Evolutionary conservation across 2,113 vertebrate species (phyloP), one percentile per base, ranked within the genome.

Genomic region (Tyto alba): DNA sequence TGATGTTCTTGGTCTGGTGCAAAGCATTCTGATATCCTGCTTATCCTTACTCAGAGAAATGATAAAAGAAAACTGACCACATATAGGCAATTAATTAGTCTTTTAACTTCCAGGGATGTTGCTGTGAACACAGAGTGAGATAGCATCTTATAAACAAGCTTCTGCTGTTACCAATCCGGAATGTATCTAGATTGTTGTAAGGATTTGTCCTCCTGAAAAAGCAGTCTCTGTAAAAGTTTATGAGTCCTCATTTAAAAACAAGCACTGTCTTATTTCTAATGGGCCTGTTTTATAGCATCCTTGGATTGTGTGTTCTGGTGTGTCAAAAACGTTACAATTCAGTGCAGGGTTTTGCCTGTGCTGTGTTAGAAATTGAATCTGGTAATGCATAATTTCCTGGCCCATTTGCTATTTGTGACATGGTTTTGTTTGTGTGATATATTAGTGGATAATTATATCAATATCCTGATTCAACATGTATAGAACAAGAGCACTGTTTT

Each of bases 141-240:
- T 3, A 34, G 19, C 15, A 64, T 30, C 59, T 62, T 83, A 18
- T 23, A 53, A 68, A 48, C 7, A 83, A 67, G 16, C 4, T 88
- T 83, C 15, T 40, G 16, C 55, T 73, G 4, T 56, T 69, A 45
- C 4, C 15, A 29, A 2, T 75, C 16, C 68, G 81, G 11, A 23
- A 23, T 63, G 2, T 53, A 32, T 64, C 34, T 55, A 41, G n/a
- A 20, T 40, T 85, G 19, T 48, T 69, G 12, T 40, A 90, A 30
- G 18, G 34, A 40, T 48, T 88, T 34, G 10, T 48, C 7, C 6
- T 4, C 5, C 15, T 0, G 0, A 21, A 43, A 76, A 77, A 52
- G 11, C 23, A 38, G 9, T 79, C 57, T 66, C 9, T 55, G 11
- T 26, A 4, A 60, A 29, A 50, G 41, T 69, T 66, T 57, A 16